A percentile compares a stretch with the other conserved stretches of the same genome.
Conservation (phyloP, 2,797 vertebrate species). For the Acrossocheilus wenchowensis region DNA sequence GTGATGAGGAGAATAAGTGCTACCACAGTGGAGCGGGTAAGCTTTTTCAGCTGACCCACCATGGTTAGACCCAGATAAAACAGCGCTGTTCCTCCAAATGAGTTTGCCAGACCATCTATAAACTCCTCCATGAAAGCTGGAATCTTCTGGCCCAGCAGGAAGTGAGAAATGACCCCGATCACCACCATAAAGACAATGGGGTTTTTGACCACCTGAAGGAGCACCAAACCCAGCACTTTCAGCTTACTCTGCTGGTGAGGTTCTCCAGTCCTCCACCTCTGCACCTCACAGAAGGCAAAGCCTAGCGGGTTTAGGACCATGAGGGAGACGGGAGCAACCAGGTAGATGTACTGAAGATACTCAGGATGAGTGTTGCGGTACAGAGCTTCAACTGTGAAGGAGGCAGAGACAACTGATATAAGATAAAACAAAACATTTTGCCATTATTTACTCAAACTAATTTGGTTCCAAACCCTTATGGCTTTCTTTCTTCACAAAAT, state of each 20-base stretch:
- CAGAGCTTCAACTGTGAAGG: slow-evolving; percentile 84
- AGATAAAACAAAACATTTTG: neutral
- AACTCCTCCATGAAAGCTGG: slow-evolving; percentile 91
- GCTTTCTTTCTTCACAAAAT: neutral
- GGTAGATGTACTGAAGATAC: slow-evolving; percentile 90
- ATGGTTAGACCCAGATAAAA: slow-evolving; percentile 98
- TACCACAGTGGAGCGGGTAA: slow-evolving; percentile 90
- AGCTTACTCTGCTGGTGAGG: slow-evolving; percentile 83
- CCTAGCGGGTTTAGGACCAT: slow-evolving; percentile 86
- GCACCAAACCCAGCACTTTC: slow-evolving; percentile 83
- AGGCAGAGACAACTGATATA: neutral
- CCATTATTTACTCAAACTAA: neutral
- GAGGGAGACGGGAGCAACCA: slow-evolving; percentile 89
- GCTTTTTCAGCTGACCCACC: slow-evolving; percentile 92
- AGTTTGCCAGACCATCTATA: slow-evolving; percentile 91
- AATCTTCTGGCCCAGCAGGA: slow-evolving; percentile 87
- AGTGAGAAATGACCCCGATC: slow-evolving; percentile 90
- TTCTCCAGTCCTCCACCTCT: slow-evolving; percentile 83
- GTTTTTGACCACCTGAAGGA: slow-evolving; percentile 89
- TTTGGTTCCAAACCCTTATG: neutral
- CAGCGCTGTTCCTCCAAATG: slow-evolving; percentile 93
- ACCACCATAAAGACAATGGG: slow-evolving; percentile 98
- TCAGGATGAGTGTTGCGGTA: slow-evolving; percentile 87
- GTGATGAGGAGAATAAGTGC: slow-evolving; percentile 93
- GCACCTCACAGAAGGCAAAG: slow-evolving; percentile 89